Conservation (phyloP, 2,797 vertebrate genomes). For the Mormyrops boulengeri region DNA sequence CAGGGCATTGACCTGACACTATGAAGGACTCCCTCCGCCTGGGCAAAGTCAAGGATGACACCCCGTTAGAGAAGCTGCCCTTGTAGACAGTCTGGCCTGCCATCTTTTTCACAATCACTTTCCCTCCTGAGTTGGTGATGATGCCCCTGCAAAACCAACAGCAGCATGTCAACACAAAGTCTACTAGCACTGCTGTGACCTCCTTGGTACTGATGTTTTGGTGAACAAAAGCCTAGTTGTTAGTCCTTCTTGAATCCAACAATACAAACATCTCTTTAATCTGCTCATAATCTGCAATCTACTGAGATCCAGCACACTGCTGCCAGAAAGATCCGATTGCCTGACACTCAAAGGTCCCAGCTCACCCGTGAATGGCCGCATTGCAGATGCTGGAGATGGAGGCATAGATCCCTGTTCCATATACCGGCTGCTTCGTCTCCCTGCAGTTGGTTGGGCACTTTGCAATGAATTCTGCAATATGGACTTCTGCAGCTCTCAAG, state of each 20-base stretch:
- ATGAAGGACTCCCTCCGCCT: conserved; percentile 94
- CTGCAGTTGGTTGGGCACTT: conserved; percentile 84
- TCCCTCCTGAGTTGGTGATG: conserved; percentile 83
- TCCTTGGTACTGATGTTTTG: not conserved
- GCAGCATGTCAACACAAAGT: not conserved
- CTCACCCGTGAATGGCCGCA: conserved; percentile 90
- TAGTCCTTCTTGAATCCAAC: not conserved
- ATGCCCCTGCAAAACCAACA: conserved; percentile 65
- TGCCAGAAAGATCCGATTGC: not conserved
- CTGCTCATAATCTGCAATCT: not conserved
- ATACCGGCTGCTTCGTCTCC: conserved; percentile 81
- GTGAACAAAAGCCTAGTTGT: not conserved
- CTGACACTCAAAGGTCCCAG: not conserved
- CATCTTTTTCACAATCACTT: conserved; percentile 87
- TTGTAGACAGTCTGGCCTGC: conserved; percentile 79
- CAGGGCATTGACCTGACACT: conserved; percentile 65
- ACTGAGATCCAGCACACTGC: not conserved
- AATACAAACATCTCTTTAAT: not conserved
- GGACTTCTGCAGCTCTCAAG: conserved; percentile 85
- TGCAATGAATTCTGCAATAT: conserved; percentile 86
- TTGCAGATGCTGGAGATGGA: conserved; percentile 95
- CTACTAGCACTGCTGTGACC: not conserved
- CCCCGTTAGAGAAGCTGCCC: conserved; percentile 76
- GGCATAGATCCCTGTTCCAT: conserved; percentile 82
- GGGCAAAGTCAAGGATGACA: conserved; percentile 81